Base-by-base conservation (phyloP, 2,113 vertebrate species). In the Chloroceryle aenea region DNA sequence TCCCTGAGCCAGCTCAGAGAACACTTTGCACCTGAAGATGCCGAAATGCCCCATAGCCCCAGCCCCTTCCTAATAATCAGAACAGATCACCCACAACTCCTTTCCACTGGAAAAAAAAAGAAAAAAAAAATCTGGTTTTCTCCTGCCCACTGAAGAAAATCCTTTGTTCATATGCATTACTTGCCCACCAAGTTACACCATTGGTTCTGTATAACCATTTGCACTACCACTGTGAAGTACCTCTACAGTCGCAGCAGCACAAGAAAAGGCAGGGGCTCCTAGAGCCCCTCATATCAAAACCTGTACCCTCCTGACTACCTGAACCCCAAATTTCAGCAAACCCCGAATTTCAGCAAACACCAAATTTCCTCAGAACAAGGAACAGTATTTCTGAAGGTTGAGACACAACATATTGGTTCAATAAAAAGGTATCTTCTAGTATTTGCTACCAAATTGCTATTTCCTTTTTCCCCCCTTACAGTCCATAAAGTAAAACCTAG, bases 61-160 rank as follows among this genome's bases (percentile, higher is more conserved):
- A 75, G 21, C 22, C 3, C 12, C 14, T 69, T 45, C n/a, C 59
- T 48, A 61, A 69, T 36, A 47, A 76, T 34, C 40, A 52, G 2
- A 8, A 30, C 15, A 66, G 9, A 68, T 56, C 32, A 42, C 1
- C 5, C 19, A 48, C 27, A 87, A 21, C 8, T 48, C 14, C n/a
- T 56, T 82, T 21, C 30, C 53, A 63, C 30, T 6, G 6, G 27
- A 7, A 8, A 82, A 32, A 27, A 27, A 27, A 15, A 12, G 11
- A 36, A 30, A 72, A 50, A 0, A 2, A 50, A 32, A 34, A 48
- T 1, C 14, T 26, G 8, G 26, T 50, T 0, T n/a, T 77, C 25
- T 80, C 15, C 61, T 72, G 29, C 17, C 40, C 12, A 36, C 43
- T 84, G 66, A 61, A 73, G 29, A 62, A 84, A 80, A 76, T 56